Percentiles rank a stretch among this genome's conserved stretches.
These are phyloP conservation scores for Rhagophthalmus giganteus DNA, from an alignment of 2,888 invertebrate genomes.

Conservation along the genomic window DNA sequence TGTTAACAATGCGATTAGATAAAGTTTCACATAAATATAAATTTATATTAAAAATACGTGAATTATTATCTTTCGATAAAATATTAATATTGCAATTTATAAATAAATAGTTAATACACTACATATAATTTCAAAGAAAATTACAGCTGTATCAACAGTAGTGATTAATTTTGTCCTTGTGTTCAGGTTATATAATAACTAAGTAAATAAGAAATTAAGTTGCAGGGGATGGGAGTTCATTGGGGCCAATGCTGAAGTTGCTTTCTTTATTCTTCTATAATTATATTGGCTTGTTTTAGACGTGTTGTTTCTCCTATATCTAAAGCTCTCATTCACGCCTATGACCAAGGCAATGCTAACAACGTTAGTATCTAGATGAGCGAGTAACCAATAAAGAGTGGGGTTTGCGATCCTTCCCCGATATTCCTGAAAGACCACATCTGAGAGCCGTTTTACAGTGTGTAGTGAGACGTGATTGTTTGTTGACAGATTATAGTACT, in stretches of 20 bases:
- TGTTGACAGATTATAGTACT: slow-evolving; percentile 28
- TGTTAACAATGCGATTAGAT: no score
- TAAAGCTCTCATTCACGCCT: slow-evolving; percentile 37
- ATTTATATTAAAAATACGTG: no score
- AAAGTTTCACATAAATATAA: no score
- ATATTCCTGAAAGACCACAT: slow-evolving; percentile 41
- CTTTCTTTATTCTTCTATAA: slow-evolving; percentile 24
- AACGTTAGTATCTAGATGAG: slow-evolving; percentile 52
- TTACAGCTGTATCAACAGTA: no score
- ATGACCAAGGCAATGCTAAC: slow-evolving; percentile 51
- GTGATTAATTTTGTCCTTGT: not conserved
- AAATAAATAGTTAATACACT: no score
- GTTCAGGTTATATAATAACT: slow-evolving; percentile 11
- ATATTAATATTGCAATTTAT: no score
- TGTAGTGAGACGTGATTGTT: slow-evolving; percentile 34
- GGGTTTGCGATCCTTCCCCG: slow-evolving; percentile 37
- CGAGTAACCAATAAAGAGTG: slow-evolving; percentile 50
- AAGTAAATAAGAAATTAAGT: slow-evolving; percentile 10
- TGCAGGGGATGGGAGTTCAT: slow-evolving; percentile 9
- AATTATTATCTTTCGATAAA: no score
- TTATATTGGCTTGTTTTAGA: slow-evolving; percentile 28
- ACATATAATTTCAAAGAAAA: no score
- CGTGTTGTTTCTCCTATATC: slow-evolving; percentile 24
- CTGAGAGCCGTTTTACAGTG: slow-evolving; percentile 35
- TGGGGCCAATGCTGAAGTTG: slow-evolving; percentile 13